These are phyloP conservation scores for Aromia moschata DNA, from an alignment of 2,888 invertebrate species.

Conservation along the genomic window DNA sequence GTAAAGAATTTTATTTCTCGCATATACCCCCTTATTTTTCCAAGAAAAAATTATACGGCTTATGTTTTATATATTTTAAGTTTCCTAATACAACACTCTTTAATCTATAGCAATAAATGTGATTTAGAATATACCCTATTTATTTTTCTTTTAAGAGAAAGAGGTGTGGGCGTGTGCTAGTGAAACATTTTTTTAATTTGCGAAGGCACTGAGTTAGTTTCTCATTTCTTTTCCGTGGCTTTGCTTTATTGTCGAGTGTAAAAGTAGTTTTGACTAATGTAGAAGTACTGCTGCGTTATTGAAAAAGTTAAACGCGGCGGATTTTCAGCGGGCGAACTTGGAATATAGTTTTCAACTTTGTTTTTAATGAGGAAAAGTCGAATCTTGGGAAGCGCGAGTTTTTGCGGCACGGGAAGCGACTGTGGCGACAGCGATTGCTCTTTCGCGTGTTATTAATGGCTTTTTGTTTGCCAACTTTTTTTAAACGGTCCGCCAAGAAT, in stretches of 20 bases:
- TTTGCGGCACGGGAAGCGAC: neutral
- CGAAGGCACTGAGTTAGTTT: slow-evolving; percentile 59
- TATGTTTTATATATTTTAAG: slow-evolving; percentile 10
- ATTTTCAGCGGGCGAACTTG: slow-evolving; percentile 3
- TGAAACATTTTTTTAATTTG: slow-evolving; percentile 44
- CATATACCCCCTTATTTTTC: slow-evolving; percentile 11
- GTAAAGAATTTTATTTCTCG: slow-evolving; percentile 22
- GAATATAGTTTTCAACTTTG: neutral
- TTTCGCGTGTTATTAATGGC: slow-evolving; percentile 9
- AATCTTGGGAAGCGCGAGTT: neutral
- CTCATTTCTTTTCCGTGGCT: slow-evolving; percentile 30
- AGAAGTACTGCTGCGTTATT: slow-evolving; percentile 26
- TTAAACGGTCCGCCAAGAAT: slow-evolving; percentile 16
- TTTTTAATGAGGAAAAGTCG: slow-evolving; percentile 9
- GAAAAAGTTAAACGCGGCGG: slow-evolving; percentile 20
- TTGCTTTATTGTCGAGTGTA: slow-evolving; percentile 30
- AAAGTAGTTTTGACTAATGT: slow-evolving; percentile 20
- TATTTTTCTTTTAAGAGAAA: slow-evolving; percentile 6
- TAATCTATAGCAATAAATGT: slow-evolving; percentile 16
- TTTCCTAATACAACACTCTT: slow-evolving; percentile 22
- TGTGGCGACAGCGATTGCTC: neutral
- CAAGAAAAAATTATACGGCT: neutral
- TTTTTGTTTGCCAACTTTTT: slow-evolving; percentile 15
- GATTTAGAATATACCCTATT: slow-evolving; percentile 7
- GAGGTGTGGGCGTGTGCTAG: slow-evolving; percentile 12